phyloP scores from a whole-genome alignment of 2,888 invertebrate genomes.

The Lissocephala sabroskyi region DNA sequence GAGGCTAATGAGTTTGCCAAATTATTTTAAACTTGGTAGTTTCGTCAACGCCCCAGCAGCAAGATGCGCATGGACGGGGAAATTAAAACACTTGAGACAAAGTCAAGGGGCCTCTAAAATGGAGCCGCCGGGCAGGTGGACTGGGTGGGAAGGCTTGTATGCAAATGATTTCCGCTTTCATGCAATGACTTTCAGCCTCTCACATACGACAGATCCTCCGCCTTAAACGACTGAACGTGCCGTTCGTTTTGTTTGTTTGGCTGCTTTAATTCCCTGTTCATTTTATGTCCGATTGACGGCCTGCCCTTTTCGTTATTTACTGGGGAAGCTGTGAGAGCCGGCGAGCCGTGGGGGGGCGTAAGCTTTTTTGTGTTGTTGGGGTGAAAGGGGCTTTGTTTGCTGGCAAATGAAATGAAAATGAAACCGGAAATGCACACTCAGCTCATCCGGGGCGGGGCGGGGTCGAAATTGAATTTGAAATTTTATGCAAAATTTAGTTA shows the following conservation, averaged over 20 bases:
- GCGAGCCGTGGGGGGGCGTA: too few relatives aligned
- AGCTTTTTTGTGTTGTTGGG: slow-evolving; percentile 11
- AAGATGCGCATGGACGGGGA: background rate
- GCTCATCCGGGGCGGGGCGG: too few relatives aligned
- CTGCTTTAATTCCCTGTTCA: background rate
- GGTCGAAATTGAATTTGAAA: too few relatives aligned
- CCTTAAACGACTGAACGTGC: background rate
- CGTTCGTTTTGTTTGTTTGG: background rate
- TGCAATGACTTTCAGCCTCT: too few relatives aligned
- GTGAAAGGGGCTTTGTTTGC: too few relatives aligned
- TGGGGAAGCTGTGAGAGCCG: too few relatives aligned
- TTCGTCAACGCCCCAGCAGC: background rate
- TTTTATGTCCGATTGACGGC: too few relatives aligned
- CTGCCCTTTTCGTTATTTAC: too few relatives aligned
- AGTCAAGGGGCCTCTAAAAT: background rate
- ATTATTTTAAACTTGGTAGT: background rate
- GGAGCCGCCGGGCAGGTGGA: too few relatives aligned
- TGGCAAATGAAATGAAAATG: slow-evolving; percentile 48
- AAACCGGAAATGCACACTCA: slow-evolving; percentile 37
- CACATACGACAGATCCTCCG: too few relatives aligned
- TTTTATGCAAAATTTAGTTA: too few relatives aligned
- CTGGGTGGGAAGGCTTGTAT: background rate
- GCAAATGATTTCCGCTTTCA: background rate
- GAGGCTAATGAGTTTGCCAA: background rate
- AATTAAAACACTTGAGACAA: slow-evolving; percentile 4